These are phyloP conservation scores for Ellobium chinense DNA, from an alignment of 2,888 invertebrate genomes.

Conservation along the genomic window DNA sequence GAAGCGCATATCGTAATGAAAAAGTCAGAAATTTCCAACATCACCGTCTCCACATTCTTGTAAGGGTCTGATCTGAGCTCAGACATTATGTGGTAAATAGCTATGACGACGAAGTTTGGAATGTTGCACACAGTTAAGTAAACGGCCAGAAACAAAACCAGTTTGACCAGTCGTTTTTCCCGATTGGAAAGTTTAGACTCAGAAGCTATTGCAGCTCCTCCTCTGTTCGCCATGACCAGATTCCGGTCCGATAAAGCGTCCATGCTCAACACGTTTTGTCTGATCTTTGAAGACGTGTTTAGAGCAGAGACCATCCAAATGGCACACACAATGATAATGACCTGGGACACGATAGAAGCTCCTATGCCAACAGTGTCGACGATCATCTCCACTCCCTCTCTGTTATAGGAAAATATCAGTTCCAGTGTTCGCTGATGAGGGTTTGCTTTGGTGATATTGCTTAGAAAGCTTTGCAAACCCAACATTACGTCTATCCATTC, in stretches of 20 bases:
- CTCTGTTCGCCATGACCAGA: background rate
- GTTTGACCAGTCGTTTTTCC: background rate
- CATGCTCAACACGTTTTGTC: too few species aligned
- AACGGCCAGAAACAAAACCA: background rate
- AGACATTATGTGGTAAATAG: background rate
- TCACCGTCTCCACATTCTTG: background rate
- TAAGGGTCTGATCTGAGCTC: background rate
- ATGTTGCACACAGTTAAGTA: background rate
- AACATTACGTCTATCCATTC: background rate
- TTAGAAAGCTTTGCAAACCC: background rate
- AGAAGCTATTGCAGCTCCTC: background rate
- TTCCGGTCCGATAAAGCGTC: too few species aligned
- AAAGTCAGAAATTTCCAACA: background rate
- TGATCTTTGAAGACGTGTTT: background rate
- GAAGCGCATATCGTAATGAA: background rate
- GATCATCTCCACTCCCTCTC: background rate
- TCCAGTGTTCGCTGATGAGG: background rate
- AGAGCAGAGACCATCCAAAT: background rate
- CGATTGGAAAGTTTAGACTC: background rate
- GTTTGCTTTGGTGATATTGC: background rate
- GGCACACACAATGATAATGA: background rate
- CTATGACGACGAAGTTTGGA: background rate
- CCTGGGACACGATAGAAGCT: background rate
- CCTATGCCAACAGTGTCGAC: background rate
- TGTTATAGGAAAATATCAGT: background rate